phyloP scores from a whole-genome alignment of 2,113 vertebrate species.

The Trematomus loennbergii region DNA sequence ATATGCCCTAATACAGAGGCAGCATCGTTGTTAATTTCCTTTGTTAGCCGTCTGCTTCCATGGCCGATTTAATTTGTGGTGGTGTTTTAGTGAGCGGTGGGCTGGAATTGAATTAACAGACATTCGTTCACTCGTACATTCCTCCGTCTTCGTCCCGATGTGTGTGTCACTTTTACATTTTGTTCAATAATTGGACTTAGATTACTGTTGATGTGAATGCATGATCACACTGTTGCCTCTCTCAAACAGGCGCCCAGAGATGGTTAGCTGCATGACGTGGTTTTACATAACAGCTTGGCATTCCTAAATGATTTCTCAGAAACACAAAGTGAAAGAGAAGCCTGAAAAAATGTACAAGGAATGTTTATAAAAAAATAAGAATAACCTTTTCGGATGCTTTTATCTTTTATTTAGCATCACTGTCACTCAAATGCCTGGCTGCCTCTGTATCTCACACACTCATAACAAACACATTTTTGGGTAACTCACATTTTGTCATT shows the following conservation, averaged over 20 bases:
- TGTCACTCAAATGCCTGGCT: slow-evolving; percentile 47
- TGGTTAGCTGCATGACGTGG: slow-evolving; percentile 35
- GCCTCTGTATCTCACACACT: slow-evolving; percentile 31
- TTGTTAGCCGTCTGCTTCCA: slow-evolving; percentile 84
- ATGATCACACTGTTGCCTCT: slow-evolving; percentile 82
- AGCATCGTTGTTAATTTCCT: slow-evolving; percentile 87
- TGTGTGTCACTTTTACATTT: slow-evolving; percentile 76
- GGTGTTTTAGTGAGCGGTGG: slow-evolving; percentile 80
- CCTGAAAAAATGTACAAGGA: slow-evolving; percentile 7
- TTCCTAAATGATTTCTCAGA: slow-evolving; percentile 34
- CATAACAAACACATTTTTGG: slow-evolving; percentile 8
- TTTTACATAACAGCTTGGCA: slow-evolving; percentile 7
- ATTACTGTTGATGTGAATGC: slow-evolving; percentile 85
- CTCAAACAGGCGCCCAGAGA: slow-evolving; percentile 35
- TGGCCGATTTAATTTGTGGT: slow-evolving; percentile 86
- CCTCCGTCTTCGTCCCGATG: slow-evolving; percentile 67
- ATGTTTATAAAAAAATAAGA: slow-evolving; percentile 29
- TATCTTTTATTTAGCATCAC: slow-evolving; percentile 35
- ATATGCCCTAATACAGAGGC: slow-evolving; percentile 84
- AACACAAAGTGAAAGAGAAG: neutral
- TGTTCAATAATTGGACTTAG: slow-evolving; percentile 85
- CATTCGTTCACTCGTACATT: slow-evolving; percentile 69
- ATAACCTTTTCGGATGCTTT: slow-evolving; percentile 32
- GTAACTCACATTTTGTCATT: slow-evolving; percentile 20
- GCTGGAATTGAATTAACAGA: slow-evolving; percentile 84